Percentiles rank a stretch among this genome's conserved stretches.
Conservation (phyloP, 2,113 vertebrate genomes). For the Mesoclemmys tuberculata region DNA sequence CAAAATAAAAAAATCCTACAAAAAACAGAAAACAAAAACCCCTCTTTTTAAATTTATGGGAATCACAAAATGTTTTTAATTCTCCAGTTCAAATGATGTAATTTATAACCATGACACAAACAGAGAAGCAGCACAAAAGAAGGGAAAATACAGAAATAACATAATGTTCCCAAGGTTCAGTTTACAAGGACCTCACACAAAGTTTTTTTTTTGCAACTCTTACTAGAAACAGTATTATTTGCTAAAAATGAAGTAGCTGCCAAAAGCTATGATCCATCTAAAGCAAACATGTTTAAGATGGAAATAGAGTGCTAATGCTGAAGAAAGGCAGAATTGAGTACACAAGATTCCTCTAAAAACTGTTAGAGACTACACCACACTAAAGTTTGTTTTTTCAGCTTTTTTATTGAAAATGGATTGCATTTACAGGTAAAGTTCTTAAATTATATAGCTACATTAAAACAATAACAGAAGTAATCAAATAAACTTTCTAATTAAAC, state of each 20-base stretch:
- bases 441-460: slow-evolving; percentile 63
- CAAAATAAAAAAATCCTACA: slow-evolving; percentile 58
- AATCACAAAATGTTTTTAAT: slow-evolving; percentile 79
- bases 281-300: slow-evolving; percentile 88
- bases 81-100: slow-evolving; percentile 79
- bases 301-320: slow-evolving; percentile 82
- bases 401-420: slow-evolving; percentile 56
- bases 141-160: slow-evolving; percentile 77
- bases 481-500: slow-evolving; percentile 90
- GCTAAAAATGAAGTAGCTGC: slow-evolving; percentile 92
- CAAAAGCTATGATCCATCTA: slow-evolving; percentile 96
- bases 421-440: slow-evolving; percentile 59
- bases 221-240: slow-evolving; percentile 99
- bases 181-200: slow-evolving; percentile 99
- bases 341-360: slow-evolving; percentile 74
- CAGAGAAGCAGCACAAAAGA: slow-evolving; percentile 78
- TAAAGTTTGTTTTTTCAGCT: slow-evolving; percentile 54
- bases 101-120: slow-evolving; percentile 85
- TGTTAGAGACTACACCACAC: slow-evolving; percentile 51
- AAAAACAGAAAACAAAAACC: slow-evolving; percentile 38
- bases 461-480: slow-evolving; percentile 88
- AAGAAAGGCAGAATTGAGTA: slow-evolving; percentile 76
- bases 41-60: slow-evolving; percentile 60
- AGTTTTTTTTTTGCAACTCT: slow-evolving; percentile 89
- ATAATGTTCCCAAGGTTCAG: slow-evolving; percentile 86